phyloP scores from a whole-genome alignment of 2,888 invertebrate genomes.

The Odontothrips loti region DNA sequence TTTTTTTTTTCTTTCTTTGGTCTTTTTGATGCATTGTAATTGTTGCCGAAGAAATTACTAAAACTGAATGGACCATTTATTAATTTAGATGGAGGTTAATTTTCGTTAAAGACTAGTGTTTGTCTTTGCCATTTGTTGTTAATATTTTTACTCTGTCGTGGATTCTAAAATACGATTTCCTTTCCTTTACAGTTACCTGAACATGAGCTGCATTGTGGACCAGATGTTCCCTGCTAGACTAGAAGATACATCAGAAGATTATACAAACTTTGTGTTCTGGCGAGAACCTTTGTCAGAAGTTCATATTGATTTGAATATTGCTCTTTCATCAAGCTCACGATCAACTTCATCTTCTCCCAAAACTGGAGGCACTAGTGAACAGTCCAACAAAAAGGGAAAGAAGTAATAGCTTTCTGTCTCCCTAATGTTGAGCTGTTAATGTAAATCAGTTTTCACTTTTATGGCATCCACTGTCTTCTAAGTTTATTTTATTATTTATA shows the following conservation, averaged over 20 bases:
- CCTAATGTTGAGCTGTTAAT: background rate
- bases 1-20: too few relatives aligned
- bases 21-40: too few relatives aligned
- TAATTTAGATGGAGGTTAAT: too few relatives aligned
- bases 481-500: background rate
- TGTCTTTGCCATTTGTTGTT: too few relatives aligned
- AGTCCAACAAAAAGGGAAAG: background rate
- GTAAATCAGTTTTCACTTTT: background rate
- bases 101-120: too few relatives aligned
- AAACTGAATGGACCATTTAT: too few relatives aligned
- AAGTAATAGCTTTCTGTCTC: background rate
- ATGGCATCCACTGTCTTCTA: background rate
- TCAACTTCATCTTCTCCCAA: background rate
- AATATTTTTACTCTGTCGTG: too few relatives aligned
- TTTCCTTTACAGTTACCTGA: slow-evolving; percentile 72
- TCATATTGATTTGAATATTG: slow-evolving; percentile 28
- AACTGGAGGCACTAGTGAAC: background rate
- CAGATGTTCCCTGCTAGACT: slow-evolving; percentile 82
- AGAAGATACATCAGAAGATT: slow-evolving; percentile 56
- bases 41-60: too few relatives aligned
- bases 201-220: slow-evolving; percentile 91
- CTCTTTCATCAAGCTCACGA: background rate
- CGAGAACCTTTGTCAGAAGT: slow-evolving; percentile 74
- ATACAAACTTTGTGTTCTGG: slow-evolving; percentile 81
- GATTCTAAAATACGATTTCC: too few relatives aligned